Evolutionary conservation across 2,888 invertebrate genomes (phyloP).

Genomic region (Caenorhabditis angaria): DNA sequence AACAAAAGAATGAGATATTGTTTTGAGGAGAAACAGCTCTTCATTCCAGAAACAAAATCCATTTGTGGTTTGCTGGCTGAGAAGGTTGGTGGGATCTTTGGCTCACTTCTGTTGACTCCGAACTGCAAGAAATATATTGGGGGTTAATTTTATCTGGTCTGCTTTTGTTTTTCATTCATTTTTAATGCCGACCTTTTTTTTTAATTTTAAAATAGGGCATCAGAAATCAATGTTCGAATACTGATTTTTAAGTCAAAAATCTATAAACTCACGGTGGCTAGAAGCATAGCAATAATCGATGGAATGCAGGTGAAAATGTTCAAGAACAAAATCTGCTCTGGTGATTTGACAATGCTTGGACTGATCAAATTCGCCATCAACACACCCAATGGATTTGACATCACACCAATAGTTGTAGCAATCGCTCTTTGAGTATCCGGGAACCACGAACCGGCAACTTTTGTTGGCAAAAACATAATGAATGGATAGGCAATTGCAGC

Average conservation of each 20-base stretch:
- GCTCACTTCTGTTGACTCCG: conserved; percentile 67
- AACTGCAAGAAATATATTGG: conserved; percentile 36
- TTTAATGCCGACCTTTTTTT: too few relatives aligned
- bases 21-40: conserved; percentile 59
- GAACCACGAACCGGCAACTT: conserved; percentile 73
- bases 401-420: conserved; percentile 74
- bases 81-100: conserved; percentile 69
- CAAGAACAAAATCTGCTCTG: conserved; percentile 60
- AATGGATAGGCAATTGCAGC: conserved; percentile 76
- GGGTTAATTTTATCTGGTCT: neutral
- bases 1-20: conserved; percentile 67
- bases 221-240: too few relatives aligned
- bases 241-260: too few relatives aligned
- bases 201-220: too few relatives aligned
- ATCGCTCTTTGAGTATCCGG: conserved; percentile 74
- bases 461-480: conserved; percentile 75
- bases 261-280: conserved; percentile 42
- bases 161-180: too few relatives aligned
- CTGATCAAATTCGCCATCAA: conserved; percentile 69
- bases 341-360: conserved; percentile 62
- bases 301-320: conserved; percentile 68
- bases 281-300: conserved; percentile 50
- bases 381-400: conserved; percentile 71
- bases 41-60: conserved; percentile 65
- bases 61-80: conserved; percentile 65